Base-by-base conservation (phyloP, 2,888 invertebrate species). In the Zootermopsis nevadensis region DNA sequence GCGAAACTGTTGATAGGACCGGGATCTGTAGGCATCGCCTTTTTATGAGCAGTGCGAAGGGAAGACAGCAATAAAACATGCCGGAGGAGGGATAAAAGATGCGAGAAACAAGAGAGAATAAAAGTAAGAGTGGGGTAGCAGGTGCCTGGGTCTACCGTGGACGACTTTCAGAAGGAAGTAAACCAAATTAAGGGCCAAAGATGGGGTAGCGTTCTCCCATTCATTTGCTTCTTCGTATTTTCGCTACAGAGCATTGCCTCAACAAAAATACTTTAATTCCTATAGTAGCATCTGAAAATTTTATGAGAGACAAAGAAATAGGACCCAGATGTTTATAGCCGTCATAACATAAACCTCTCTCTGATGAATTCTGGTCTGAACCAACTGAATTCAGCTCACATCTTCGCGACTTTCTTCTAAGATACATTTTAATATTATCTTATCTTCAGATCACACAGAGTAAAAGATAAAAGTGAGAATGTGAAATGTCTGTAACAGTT, bases 1-100 rank as follows among this genome's bases (percentile, higher is more conserved):
- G 60, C 60, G 12, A 60, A 60, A 15, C 60, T 60, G 60, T 60
- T 60, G 60, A 60, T 60, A 60, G n/a, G 48, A 48, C 48, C 19
- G 48, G 48, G 48, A 48, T 48, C 48, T 48, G 48, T 15, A 60
- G 60, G 60, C n/a, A n/a, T 12, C 60, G 60, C 60, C 60, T 60
- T 60, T 60, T 60, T 60, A 60, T 60, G 60, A n/a, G 60, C n/a
- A n/a, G 15, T 60, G 27, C n/a, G 60, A 60, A 27, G 60, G 60
- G 60, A 60, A 60, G 60, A 15, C n/a, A 27, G 60, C 60, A 60
- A 60, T 60, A 60, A 60, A 60, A 60, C n/a, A 53, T 22, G 79
- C 31, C 42, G 53, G 74, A 24, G 69, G 80, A 33, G 60, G 53
- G 27, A 31, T 30, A 24, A 69, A 30, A 69, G 22, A 30, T 19